Conservation (phyloP, 2,113 vertebrate species). For the Danionella cerebrum region DNA sequence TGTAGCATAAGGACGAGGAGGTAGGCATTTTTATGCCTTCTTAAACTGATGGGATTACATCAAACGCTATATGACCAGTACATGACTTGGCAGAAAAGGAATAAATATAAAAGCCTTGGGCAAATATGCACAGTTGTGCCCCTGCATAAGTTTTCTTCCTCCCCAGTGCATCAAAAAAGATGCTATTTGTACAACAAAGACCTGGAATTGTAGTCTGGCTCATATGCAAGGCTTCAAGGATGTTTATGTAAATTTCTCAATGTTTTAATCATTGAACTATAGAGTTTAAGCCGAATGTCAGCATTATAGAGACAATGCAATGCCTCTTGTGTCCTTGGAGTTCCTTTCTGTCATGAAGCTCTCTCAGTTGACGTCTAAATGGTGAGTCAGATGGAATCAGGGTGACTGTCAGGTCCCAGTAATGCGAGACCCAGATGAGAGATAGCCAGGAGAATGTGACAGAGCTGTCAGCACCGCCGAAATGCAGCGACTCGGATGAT, state of each 20-base stretch:
- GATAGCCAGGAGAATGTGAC: constrained; percentile 16
- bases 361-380: constrained; percentile 12
- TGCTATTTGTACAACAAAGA: neutral
- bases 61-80: constrained; percentile 30
- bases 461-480: constrained; percentile 52
- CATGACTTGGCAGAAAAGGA: constrained; percentile 21
- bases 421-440: neutral
- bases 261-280: neutral
- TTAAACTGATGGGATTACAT: constrained; percentile 41
- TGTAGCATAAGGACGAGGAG: constrained; percentile 9
- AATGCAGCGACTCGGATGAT: constrained; percentile 28
- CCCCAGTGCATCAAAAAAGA: neutral
- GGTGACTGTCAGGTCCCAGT: constrained; percentile 11
- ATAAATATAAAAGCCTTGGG: constrained; percentile 24
- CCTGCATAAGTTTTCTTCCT: constrained; percentile 2
- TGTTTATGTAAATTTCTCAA: neutral
- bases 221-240: neutral
- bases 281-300: neutral
- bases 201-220: neutral
- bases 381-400: constrained; percentile 6
- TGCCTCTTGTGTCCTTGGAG: neutral
- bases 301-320: neutral
- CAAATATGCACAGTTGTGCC: constrained; percentile 6
- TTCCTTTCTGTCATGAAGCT: constrained; percentile 3
- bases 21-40: constrained; percentile 28